Conservation (phyloP, 2,888 invertebrate species). For the Parnassius orleans region DNA sequence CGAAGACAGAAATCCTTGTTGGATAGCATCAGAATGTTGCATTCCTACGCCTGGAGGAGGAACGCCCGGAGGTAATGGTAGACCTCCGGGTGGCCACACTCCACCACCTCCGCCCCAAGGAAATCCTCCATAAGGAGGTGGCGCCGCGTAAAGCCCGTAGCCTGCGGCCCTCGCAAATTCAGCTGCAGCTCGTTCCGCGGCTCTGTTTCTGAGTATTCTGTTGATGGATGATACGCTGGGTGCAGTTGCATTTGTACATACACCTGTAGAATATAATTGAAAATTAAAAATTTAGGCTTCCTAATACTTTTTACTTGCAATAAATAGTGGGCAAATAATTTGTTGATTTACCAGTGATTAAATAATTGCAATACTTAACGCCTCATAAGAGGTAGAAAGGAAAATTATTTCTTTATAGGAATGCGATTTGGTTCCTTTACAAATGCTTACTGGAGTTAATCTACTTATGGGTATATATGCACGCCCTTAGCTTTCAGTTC, state of each 20-base stretch:
- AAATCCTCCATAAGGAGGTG: constrained; percentile 84
- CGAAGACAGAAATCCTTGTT: constrained; percentile 67
- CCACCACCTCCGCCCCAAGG: constrained; percentile 73
- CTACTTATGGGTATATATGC: too few relatives aligned
- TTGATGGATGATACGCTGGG: constrained; percentile 99
- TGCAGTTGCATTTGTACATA: constrained; percentile 96
- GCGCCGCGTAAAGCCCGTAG: constrained; percentile 91
- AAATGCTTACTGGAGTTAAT: too few relatives aligned
- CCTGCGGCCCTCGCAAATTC: constrained; percentile 96
- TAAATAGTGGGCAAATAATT: too few relatives aligned
- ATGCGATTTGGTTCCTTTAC: too few relatives aligned
- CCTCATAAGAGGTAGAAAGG: too few relatives aligned
- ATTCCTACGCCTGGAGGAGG: constrained; percentile 65
- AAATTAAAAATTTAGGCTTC: too few relatives aligned
- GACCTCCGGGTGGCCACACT: constrained; percentile 82
- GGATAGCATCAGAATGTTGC: constrained; percentile 72
- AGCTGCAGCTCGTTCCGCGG: constrained; percentile 97
- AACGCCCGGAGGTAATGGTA: constrained; percentile 76
- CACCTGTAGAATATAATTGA: constrained; percentile 82
- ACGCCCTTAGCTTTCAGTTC: too few relatives aligned
- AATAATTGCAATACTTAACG: too few relatives aligned
- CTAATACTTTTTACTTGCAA: too few relatives aligned
- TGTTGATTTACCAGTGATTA: too few relatives aligned
- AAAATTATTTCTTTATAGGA: too few relatives aligned
- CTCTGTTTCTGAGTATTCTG: constrained; percentile 96